These are phyloP conservation scores for Nesometra sesokonis DNA, from an alignment of 35 echinoderm and acorn worm species.

Conservation along the genomic window DNA sequence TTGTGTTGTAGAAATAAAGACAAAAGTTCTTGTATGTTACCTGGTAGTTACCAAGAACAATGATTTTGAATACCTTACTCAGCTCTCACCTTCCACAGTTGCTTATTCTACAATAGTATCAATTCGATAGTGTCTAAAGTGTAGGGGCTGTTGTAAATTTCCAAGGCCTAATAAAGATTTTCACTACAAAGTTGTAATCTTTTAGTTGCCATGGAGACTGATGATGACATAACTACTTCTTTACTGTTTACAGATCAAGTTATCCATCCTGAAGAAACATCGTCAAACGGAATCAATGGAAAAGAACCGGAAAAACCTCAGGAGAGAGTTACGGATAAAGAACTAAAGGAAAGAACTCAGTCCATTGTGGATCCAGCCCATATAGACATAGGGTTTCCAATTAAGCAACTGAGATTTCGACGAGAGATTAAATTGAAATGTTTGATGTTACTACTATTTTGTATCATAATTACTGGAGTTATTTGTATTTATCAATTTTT, in stretches of 20 bases:
- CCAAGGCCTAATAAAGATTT: too few relatives aligned
- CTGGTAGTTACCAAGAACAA: too few relatives aligned
- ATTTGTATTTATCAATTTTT: constrained; percentile 21
- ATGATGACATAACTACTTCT: not conserved
- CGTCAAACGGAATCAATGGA: not conserved
- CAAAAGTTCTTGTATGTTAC: too few relatives aligned
- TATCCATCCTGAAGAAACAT: not conserved
- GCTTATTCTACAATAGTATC: too few relatives aligned
- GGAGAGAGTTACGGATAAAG: not conserved
- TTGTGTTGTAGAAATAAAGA: too few relatives aligned
- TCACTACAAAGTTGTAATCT: too few relatives aligned
- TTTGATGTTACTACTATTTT: constrained; percentile 24
- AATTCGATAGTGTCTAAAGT: too few relatives aligned
- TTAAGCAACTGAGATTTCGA: constrained; percentile 35
- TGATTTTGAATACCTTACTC: too few relatives aligned
- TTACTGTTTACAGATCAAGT: not conserved
- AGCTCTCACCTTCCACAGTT: too few relatives aligned
- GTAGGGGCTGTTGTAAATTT: too few relatives aligned
- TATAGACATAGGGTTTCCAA: constrained; percentile 20
- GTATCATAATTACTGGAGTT: constrained; percentile 21
- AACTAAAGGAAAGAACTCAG: not conserved
- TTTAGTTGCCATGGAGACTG: not conserved
- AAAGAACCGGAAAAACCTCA: not conserved
- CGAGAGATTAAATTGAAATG: constrained; percentile 48
- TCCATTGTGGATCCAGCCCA: not conserved